Conservation (phyloP, 2,888 invertebrate species). For the Drosophila antonietae region DNA sequence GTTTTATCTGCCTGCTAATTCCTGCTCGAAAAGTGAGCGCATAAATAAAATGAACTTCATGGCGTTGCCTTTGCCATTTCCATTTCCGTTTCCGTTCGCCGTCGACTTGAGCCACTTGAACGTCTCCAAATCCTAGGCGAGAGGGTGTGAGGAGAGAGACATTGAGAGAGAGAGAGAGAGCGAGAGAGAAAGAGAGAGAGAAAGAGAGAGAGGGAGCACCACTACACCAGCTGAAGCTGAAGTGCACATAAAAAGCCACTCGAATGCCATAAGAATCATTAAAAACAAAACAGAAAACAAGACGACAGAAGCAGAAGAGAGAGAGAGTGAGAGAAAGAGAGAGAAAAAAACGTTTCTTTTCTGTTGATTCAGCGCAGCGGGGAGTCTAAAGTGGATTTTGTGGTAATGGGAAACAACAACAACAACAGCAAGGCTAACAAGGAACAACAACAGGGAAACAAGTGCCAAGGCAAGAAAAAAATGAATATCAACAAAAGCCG, state of each 20-base stretch:
- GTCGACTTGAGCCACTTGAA: constrained; percentile 42
- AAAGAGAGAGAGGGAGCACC: neutral
- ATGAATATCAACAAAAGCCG: constrained; percentile 67
- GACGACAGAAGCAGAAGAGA: neutral
- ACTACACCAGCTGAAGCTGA: constrained; percentile 47
- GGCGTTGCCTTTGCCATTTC: constrained; percentile 74
- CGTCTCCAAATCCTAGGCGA: constrained; percentile 16
- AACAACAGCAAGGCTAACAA: constrained; percentile 31
- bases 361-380: constrained; percentile 48
- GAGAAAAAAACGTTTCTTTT: constrained; percentile 68
- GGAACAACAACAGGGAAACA: constrained; percentile 32
- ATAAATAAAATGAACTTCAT: constrained; percentile 78
- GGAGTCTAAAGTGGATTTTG: constrained; percentile 75
- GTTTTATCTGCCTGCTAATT: constrained; percentile 71
- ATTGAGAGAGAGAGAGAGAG: neutral
- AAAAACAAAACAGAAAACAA: constrained; percentile 30
- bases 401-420: constrained; percentile 67
- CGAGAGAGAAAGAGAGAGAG: constrained; percentile 1
- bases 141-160: neutral
- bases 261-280: constrained; percentile 79
- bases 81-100: constrained; percentile 69
- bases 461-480: constrained; percentile 45
- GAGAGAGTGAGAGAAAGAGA: neutral
- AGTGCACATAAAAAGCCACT: constrained; percentile 77
- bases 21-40: constrained; percentile 62